Conservation (phyloP, 1,140 invertebrate species). For the Drosophila virilis region DNA sequence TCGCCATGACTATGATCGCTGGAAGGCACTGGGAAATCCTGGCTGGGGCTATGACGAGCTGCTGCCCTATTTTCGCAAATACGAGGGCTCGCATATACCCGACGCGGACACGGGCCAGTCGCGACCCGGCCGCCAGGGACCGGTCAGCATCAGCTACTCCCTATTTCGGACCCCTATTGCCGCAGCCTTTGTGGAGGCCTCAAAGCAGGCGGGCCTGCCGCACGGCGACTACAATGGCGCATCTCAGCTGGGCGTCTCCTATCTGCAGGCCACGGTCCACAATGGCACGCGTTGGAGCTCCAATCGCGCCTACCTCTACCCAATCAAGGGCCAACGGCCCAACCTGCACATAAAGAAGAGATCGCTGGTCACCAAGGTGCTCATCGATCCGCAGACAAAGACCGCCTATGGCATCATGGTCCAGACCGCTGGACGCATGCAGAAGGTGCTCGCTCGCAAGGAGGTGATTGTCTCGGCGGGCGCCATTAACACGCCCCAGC, state of each 20-base stretch:
- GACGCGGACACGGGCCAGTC: conserved; percentile 85
- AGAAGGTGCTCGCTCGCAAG: conserved; percentile 87
- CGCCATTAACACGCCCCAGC: conserved; percentile 90
- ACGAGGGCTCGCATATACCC: conserved; percentile 88
- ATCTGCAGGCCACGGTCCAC: conserved; percentile 87
- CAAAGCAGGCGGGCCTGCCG: conserved; percentile 87
- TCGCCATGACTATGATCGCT: conserved; percentile 90
- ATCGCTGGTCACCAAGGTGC: conserved; percentile 88
- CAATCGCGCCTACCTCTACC: conserved; percentile 90
- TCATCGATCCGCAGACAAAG: conserved; percentile 89
- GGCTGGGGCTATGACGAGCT: conserved; percentile 93
- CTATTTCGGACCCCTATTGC: conserved; percentile 86
- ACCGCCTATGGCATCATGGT: conserved; percentile 88
- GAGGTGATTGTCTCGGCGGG: conserved; percentile 92
- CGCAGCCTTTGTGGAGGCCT: conserved; percentile 88
- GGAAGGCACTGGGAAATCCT: conserved; percentile 90
- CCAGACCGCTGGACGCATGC: conserved; percentile 85
- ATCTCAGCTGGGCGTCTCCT: conserved; percentile 86
- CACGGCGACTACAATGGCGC: conserved; percentile 90
- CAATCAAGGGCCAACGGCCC: conserved; percentile 85
- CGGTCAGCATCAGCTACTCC: conserved; percentile 84
- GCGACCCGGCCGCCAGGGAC: conserved; percentile 86
- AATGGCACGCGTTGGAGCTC: conserved; percentile 90
- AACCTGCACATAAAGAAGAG: conserved; percentile 89
- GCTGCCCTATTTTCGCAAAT: conserved; percentile 92